phyloP scores from a whole-genome alignment of 2,113 vertebrate species.

The Anthoscopus minutus region DNA sequence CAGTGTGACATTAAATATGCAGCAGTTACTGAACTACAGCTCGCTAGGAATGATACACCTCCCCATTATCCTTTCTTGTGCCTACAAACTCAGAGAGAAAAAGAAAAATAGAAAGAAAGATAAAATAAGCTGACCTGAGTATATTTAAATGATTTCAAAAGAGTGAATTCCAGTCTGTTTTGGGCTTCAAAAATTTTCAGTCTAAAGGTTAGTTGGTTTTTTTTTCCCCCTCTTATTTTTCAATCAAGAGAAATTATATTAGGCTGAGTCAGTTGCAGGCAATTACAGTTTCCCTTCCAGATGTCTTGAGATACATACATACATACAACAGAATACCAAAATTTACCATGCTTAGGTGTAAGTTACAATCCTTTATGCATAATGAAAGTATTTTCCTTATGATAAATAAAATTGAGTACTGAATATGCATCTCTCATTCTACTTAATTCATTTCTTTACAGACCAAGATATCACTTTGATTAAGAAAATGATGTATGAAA shows the following conservation, averaged over 20 bases:
- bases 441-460: background rate
- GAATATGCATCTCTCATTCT: background rate
- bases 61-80: slow-evolving; percentile 5
- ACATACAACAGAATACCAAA: background rate
- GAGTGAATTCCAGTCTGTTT: background rate
- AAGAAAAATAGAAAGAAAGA: background rate
- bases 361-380: background rate
- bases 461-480: background rate
- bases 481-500: background rate
- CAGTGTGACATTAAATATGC: slow-evolving; percentile 26
- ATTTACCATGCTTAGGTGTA: background rate
- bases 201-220: background rate
- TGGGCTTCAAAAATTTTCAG: background rate
- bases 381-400: background rate
- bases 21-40: slow-evolving; percentile 16
- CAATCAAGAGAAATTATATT: background rate
- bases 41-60: background rate
- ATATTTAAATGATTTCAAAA: background rate
- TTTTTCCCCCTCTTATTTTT: background rate
- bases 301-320: background rate
- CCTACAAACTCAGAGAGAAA: background rate
- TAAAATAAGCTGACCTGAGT: background rate
- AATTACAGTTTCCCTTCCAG: background rate
- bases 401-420: background rate
- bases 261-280: background rate